Conservation (phyloP, 2,113 vertebrate genomes). For the Calypte anna region DNA sequence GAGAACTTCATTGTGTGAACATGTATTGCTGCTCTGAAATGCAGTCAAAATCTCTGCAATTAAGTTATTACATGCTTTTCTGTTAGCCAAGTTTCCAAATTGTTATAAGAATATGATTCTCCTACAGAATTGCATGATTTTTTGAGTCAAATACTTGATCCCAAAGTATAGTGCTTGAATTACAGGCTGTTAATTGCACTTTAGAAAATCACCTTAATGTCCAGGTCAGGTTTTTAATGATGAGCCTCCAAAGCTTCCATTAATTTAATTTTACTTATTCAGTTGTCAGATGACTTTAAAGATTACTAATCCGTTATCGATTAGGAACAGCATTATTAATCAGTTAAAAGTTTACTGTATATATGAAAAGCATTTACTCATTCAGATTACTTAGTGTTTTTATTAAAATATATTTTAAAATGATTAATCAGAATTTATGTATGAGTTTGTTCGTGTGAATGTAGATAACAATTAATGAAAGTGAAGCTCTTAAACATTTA, state of each 20-base stretch:
- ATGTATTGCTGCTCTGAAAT: not conserved
- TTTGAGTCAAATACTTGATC: not conserved
- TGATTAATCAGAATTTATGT: slow-evolving; percentile 42
- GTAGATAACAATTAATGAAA: slow-evolving; percentile 35
- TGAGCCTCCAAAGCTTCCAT: not conserved
- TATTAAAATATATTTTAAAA: slow-evolving; percentile 41
- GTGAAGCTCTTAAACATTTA: slow-evolving; percentile 28
- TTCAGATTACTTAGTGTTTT: slow-evolving; percentile 5
- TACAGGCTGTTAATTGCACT: slow-evolving; percentile 4
- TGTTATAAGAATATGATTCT: not conserved
- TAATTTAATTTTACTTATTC: not conserved
- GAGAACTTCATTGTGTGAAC: not conserved
- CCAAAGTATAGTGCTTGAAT: not conserved
- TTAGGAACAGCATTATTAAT: not conserved
- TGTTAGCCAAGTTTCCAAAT: not conserved
- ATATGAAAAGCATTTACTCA: not conserved
- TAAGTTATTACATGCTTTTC: not conserved
- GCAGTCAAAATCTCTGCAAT: not conserved
- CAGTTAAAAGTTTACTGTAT: not conserved
- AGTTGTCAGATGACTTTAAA: not conserved
- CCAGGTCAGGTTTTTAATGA: slow-evolving; percentile 14
- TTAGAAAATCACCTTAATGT: slow-evolving; percentile 4
- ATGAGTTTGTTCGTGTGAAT: slow-evolving; percentile 33
- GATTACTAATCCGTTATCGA: not conserved
- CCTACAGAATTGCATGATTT: not conserved